phyloP scores from a whole-genome alignment of 1,140 invertebrate species.

The Heliconius himera region DNA sequence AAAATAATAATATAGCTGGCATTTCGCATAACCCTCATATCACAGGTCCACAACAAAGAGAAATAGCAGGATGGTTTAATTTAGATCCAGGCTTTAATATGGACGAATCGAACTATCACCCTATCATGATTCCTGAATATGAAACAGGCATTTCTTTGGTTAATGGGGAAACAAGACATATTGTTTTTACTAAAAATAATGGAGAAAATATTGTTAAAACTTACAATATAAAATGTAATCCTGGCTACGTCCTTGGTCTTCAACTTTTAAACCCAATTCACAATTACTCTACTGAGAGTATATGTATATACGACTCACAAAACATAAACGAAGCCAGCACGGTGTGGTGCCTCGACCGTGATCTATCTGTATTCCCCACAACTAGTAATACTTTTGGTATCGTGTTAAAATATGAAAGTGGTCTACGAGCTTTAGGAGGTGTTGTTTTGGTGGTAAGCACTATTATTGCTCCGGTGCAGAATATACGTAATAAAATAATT shows the following conservation, averaged over 20 bases:
- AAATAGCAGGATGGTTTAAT: constrained; percentile 95
- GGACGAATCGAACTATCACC: constrained; percentile 86
- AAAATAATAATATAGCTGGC: constrained; percentile 93
- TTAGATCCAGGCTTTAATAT: constrained; percentile 84
- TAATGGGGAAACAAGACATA: constrained; percentile 88
- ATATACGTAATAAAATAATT: constrained; percentile 86
- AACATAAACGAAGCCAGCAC: constrained; percentile 83
- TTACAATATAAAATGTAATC: constrained; percentile 85
- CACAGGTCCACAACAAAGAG: constrained; percentile 91
- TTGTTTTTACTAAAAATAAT: constrained; percentile 86
- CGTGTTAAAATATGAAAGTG: constrained; percentile 91
- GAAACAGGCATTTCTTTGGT: constrained; percentile 85
- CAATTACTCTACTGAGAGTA: constrained; percentile 91
- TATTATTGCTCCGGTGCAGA: constrained; percentile 86
- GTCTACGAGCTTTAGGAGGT: constrained; percentile 88
- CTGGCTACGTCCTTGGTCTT: constrained; percentile 90
- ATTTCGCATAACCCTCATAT: constrained; percentile 96
- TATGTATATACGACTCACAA: constrained; percentile 89
- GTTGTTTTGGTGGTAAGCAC: constrained; percentile 91
- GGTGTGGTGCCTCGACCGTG: constrained; percentile 89
- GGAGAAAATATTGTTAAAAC: constrained; percentile 83
- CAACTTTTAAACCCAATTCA: constrained; percentile 94
- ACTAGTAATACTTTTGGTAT: constrained; percentile 92
- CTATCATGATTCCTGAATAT: constrained; percentile 85
- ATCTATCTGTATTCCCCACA: constrained; percentile 93